A percentile compares a stretch with the other conserved stretches of the same genome.
Conservation (phyloP, 2,797 vertebrate species). For the Acanthiza pusilla region DNA sequence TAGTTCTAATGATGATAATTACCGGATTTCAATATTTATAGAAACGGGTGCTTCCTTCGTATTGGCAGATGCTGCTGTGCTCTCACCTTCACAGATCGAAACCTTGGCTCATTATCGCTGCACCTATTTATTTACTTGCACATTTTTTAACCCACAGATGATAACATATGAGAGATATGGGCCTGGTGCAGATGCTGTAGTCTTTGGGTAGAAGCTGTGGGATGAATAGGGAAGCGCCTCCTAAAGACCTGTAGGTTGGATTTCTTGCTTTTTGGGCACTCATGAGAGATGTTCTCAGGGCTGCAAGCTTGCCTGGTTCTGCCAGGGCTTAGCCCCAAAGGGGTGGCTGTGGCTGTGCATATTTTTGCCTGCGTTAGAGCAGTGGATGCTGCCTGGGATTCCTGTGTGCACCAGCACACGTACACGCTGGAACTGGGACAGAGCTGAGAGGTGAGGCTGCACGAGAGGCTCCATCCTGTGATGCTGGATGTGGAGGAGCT, state of each 20-base stretch:
- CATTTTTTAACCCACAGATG: constrained; percentile 38
- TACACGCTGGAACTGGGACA: not conserved
- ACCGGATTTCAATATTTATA: constrained; percentile 72
- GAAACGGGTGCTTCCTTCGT: constrained; percentile 60
- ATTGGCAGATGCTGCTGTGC: constrained; percentile 34
- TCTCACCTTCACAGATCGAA: constrained; percentile 65
- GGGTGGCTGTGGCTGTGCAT: not conserved
- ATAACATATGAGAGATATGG: not conserved
- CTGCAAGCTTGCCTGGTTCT: not conserved
- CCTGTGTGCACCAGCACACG: not conserved
- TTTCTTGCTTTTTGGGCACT: not conserved
- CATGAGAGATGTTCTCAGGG: not conserved
- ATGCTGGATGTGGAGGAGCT: not conserved
- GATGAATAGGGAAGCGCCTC: not conserved
- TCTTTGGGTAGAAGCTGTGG: not conserved
- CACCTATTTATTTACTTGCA: constrained; percentile 50
- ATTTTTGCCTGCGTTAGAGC: not conserved
- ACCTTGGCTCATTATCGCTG: constrained; percentile 21
- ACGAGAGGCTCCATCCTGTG: accelerated
- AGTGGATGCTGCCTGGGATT: not conserved
- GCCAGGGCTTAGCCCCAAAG: not conserved
- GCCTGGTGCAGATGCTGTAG: accelerated
- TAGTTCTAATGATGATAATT: constrained; percentile 68
- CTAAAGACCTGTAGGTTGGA: not conserved
- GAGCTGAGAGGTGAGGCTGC: not conserved